phyloP scores from a whole-genome alignment of 2,888 invertebrate species.

The Euproctis similis region DNA sequence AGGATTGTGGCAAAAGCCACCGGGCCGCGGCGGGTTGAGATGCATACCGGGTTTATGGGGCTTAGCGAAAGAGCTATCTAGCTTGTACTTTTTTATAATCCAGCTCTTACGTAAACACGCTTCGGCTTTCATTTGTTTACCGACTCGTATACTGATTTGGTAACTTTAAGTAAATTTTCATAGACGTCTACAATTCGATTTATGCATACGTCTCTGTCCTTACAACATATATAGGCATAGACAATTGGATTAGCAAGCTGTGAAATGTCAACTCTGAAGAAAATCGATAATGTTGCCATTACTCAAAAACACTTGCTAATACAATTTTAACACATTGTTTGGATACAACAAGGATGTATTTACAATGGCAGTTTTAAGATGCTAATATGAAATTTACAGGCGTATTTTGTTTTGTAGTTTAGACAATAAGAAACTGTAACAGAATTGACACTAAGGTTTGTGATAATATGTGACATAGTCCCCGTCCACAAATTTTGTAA shows the following conservation, averaged over 20 bases:
- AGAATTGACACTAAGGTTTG: constrained; percentile 29
- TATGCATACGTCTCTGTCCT: too few species aligned
- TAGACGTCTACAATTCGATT: too few species aligned
- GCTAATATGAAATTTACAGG: constrained; percentile 25
- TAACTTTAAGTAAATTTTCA: too few species aligned
- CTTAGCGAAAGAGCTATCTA: too few species aligned
- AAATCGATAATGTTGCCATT: constrained; percentile 68
- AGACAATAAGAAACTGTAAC: constrained; percentile 50
- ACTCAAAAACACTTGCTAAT: constrained; percentile 36
- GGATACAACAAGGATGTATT: constrained; percentile 45
- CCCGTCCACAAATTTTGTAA: constrained; percentile 73
- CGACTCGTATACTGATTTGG: too few species aligned
- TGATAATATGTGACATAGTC: constrained; percentile 48
- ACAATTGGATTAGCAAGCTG: constrained; percentile 22
- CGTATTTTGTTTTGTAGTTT: constrained; percentile 26
- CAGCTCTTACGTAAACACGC: too few species aligned
- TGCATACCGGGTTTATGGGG: too few species aligned
- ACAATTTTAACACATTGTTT: constrained; percentile 48
- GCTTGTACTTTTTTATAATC: too few species aligned
- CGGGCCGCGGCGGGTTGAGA: too few species aligned
- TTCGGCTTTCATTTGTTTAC: too few species aligned
- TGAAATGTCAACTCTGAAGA: constrained; percentile 40
- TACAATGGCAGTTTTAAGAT: constrained; percentile 36
- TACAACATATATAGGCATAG: constrained; percentile 33
- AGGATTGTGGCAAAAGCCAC: too few species aligned